Percentiles rank a stretch among this genome's conserved stretches.
Evolutionary conservation across 2,888 invertebrate species (phyloP).

Genomic region (Onthophagus sagittarius): DNA sequence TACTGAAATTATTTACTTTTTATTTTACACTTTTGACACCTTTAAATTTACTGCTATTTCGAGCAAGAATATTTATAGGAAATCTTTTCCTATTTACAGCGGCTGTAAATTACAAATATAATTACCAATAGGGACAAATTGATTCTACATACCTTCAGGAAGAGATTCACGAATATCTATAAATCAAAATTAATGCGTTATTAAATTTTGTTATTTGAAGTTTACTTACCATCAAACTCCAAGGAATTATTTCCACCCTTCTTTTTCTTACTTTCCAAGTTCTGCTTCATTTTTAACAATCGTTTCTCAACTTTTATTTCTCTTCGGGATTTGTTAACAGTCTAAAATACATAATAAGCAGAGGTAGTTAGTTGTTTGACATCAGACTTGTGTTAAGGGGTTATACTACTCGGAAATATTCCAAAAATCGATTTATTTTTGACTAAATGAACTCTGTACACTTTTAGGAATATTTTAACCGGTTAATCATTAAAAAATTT

Average conservation of each 20-base stretch:
- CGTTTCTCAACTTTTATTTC: not conserved
- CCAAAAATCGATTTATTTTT: too few relatives aligned
- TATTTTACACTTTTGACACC: constrained; percentile 3
- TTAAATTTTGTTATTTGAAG: not conserved
- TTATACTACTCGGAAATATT: too few relatives aligned
- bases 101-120: not conserved
- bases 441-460: too few relatives aligned
- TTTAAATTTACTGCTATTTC: constrained; percentile 18
- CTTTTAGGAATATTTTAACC: too few relatives aligned
- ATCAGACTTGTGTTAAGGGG: too few relatives aligned
- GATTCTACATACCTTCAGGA: not conserved
- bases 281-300: not conserved
- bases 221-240: not conserved
- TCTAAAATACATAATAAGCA: not conserved
- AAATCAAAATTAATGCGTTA: not conserved
- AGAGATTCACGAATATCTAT: not conserved
- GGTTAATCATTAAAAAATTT: too few relatives aligned
- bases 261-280: not conserved
- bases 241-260: not conserved
- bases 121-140: not conserved
- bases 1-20: not conserved
- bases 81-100: not conserved
- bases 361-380: too few relatives aligned
- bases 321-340: not conserved
- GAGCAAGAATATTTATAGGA: constrained; percentile 8